phyloP scores from a whole-genome alignment of 2,888 invertebrate species.

The Mayetiola destructor region DNA sequence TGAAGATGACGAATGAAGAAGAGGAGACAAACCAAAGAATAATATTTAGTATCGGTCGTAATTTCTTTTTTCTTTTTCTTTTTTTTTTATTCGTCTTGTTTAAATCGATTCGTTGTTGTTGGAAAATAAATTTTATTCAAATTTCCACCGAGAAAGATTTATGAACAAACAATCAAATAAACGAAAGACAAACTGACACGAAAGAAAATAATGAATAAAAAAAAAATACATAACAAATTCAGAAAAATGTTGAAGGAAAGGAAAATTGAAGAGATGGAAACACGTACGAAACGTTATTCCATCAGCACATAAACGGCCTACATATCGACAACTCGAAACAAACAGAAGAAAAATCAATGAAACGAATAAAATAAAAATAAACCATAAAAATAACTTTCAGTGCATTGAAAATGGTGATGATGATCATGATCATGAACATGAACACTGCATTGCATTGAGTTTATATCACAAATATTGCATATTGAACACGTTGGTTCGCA shows the following conservation, averaged over 20 bases:
- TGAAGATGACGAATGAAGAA: not conserved
- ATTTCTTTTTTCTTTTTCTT: too few species aligned
- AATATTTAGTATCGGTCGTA: conserved; percentile 11
- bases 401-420: too few species aligned
- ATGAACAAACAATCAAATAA: conserved; percentile 4
- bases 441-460: not conserved
- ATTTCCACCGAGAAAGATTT: conserved; percentile 11
- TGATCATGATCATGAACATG: too few species aligned
- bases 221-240: not conserved
- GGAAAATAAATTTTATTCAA: conserved; percentile 13
- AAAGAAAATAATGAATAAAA: not conserved
- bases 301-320: conserved; percentile 1
- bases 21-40: conserved; percentile 1
- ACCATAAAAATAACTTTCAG: conserved; percentile 10
- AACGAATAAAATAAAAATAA: too few species aligned
- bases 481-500: too few species aligned
- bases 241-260: not conserved
- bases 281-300: not conserved
- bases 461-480: conserved; percentile 2
- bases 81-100: too few species aligned
- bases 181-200: not conserved
- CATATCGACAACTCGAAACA: conserved; percentile 1
- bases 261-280: not conserved
- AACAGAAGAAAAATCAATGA: not conserved
- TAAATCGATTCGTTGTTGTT: conserved; percentile 10